Conservation (phyloP, 2,113 vertebrate species). For the Ceuthmochares aereus region DNA sequence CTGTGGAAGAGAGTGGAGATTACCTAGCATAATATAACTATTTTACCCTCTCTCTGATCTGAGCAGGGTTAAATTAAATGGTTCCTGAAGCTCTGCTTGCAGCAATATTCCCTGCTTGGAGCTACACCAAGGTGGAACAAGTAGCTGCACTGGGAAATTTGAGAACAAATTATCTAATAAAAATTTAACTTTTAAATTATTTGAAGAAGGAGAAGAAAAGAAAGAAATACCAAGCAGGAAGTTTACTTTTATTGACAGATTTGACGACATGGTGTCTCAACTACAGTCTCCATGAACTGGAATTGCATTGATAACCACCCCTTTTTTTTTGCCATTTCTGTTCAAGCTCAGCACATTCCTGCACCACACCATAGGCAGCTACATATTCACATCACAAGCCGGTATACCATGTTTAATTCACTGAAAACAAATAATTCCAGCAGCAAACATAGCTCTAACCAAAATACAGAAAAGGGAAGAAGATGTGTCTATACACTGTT, state of each 20-base stretch:
- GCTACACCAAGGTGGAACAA: not conserved
- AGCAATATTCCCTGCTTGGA: not conserved
- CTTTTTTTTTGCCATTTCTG: not conserved
- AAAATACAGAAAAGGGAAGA: not conserved
- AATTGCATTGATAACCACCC: not conserved
- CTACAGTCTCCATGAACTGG: not conserved
- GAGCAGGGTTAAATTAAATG: not conserved
- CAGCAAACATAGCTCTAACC: not conserved
- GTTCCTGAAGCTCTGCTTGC: not conserved
- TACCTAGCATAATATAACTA: not conserved
- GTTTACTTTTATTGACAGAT: not conserved
- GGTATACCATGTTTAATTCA: not conserved
- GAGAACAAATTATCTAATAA: constrained; percentile 20
- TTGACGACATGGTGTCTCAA: not conserved
- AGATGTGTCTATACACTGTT: not conserved
- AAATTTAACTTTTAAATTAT: not conserved
- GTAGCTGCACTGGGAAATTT: not conserved
- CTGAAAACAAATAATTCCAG: not conserved
- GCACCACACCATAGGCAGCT: not conserved
- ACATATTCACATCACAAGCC: not conserved
- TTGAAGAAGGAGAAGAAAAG: not conserved
- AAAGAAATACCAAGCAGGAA: not conserved
- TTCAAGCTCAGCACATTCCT: not conserved
- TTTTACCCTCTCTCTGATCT: not conserved
- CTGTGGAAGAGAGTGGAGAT: not conserved